phyloP scores from a whole-genome alignment of 2,797 vertebrate species.

The Trematomus bernacchii region DNA sequence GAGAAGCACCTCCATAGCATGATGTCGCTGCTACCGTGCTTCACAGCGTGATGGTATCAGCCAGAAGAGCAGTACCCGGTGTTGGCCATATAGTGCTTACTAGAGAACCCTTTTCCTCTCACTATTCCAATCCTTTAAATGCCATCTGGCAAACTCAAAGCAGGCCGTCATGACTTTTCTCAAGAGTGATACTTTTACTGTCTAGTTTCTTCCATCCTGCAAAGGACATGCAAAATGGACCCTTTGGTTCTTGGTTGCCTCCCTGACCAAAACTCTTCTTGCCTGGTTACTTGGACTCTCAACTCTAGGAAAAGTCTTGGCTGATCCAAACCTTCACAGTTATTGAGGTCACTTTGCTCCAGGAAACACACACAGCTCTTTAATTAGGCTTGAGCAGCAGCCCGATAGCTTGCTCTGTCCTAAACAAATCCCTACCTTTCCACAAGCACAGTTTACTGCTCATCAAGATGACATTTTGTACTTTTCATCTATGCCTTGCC shows the following conservation, averaged over 20 bases:
- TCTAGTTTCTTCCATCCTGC: not conserved
- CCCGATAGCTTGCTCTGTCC: no score
- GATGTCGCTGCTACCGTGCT: not conserved
- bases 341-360: not conserved
- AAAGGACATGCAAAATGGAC: not conserved
- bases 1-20: not conserved
- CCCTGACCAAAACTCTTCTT: not conserved
- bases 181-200: no score
- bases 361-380: no score
- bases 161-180: no score
- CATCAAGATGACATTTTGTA: no score
- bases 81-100: not conserved
- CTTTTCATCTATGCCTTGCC: no score
- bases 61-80: not conserved
- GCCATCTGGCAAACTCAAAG: no score
- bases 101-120: no score
- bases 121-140: no score
- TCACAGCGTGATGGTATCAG: not conserved
- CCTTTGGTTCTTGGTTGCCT: not conserved
- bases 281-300: not conserved
- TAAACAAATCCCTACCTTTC: no score
- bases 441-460: no score
- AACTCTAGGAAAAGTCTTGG: not conserved
- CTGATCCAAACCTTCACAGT: not conserved
- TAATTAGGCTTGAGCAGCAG: no score